Evolutionary conservation across 1,140 invertebrate genomes (phyloP).

Genomic region (Stegodyphus dumicola): DNA sequence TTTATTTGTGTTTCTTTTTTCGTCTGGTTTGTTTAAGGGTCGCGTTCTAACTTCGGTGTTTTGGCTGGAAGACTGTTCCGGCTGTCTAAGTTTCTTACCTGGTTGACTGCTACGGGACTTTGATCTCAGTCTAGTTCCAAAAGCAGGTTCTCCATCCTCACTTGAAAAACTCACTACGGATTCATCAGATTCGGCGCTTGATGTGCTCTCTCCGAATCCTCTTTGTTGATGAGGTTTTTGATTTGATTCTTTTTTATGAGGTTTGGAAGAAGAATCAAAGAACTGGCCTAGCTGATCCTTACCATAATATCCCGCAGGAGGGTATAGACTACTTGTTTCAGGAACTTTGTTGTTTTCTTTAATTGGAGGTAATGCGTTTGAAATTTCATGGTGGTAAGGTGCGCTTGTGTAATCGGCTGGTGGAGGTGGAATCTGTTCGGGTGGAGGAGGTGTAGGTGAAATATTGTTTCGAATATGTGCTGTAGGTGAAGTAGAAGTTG

Average conservation of each 20-base stretch:
- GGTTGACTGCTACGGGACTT: not conserved
- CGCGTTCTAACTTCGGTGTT: conserved; percentile 19
- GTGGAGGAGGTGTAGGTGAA: conserved; percentile 49
- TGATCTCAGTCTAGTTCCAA: conserved; percentile 43
- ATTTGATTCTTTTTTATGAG: conserved; percentile 26
- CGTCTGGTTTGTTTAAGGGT: not conserved
- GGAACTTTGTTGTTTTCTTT: conserved; percentile 2
- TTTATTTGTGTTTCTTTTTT: not conserved
- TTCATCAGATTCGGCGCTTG: conserved; percentile 35
- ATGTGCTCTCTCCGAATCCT: conserved; percentile 18
- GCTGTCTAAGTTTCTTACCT: not conserved
- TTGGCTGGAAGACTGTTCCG: conserved; percentile 28
- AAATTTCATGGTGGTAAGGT: conserved; percentile 9
- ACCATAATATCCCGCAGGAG: conserved; percentile 52
- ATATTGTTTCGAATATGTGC: conserved; percentile 8
- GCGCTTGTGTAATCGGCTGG: conserved; percentile 22
- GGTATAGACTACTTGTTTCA: conserved; percentile 47
- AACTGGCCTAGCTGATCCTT: conserved; percentile 54
- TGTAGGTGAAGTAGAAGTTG: not conserved
- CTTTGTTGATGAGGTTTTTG: conserved; percentile 7
- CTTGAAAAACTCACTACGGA: conserved; percentile 6
- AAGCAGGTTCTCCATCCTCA: conserved; percentile 41
- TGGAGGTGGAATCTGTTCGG: conserved; percentile 50
- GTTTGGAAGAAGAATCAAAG: conserved; percentile 42
- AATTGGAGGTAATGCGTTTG: not conserved